Evolutionary conservation across 1,140 invertebrate genomes (phyloP).

Genomic region (Halyomorpha halys): DNA sequence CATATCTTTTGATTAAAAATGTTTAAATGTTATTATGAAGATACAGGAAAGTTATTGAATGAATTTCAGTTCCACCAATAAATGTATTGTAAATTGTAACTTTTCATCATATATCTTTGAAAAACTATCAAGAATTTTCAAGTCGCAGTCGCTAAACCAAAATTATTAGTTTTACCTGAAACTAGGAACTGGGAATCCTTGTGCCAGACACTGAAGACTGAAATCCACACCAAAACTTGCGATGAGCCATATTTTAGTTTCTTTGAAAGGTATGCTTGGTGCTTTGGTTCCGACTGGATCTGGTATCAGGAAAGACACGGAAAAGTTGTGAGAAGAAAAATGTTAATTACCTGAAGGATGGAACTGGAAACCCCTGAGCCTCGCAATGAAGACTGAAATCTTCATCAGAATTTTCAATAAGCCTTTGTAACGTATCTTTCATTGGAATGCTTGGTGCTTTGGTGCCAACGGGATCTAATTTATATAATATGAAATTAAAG

Average conservation of each 20-base stretch:
- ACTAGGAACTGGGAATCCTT: constrained; percentile 42
- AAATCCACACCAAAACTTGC: neutral
- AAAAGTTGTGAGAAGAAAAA: neutral
- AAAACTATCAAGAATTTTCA: no score
- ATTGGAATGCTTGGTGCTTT: constrained; percentile 43
- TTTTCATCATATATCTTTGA: no score
- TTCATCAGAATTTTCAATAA: constrained; percentile 35
- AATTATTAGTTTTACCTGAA: constrained; percentile 38
- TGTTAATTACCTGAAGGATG: constrained; percentile 24
- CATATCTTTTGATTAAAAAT: no score
- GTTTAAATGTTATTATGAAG: no score
- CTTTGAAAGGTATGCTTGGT: constrained; percentile 37
- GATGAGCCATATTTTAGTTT: constrained; percentile 15
- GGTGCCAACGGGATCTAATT: constrained; percentile 43
- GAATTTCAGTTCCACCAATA: no score
- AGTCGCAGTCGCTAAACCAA: no score
- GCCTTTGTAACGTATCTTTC: constrained; percentile 39
- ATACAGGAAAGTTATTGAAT: no score
- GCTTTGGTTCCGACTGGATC: constrained; percentile 59
- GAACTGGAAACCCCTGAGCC: constrained; percentile 30
- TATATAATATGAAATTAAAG: no score
- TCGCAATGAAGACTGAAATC: constrained; percentile 27
- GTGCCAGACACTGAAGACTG: constrained; percentile 56
- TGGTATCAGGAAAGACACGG: constrained; percentile 33
- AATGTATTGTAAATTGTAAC: no score